Evolutionary conservation across 2,113 vertebrate species (phyloP).

Genomic region (Neoarius graeffei): DNA sequence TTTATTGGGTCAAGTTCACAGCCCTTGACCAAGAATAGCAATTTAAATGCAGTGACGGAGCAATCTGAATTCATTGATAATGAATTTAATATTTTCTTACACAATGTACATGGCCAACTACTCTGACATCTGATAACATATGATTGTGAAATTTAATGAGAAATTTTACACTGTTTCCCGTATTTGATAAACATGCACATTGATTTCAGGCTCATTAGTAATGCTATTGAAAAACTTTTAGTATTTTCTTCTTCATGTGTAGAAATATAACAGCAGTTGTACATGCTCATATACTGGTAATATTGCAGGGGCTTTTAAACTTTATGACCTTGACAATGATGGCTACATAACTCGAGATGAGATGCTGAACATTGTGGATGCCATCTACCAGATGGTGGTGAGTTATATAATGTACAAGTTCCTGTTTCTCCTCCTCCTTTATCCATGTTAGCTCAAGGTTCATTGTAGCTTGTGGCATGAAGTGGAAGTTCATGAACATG

Average conservation of each 20-base stretch:
- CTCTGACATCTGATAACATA: background rate
- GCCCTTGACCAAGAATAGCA: background rate
- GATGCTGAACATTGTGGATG: slow-evolving; percentile 98
- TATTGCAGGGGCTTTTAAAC: slow-evolving; percentile 93
- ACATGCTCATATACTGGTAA: slow-evolving; percentile 28
- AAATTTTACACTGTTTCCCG: too few relatives aligned
- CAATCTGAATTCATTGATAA: background rate
- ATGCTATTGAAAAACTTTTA: background rate
- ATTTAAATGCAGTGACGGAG: background rate
- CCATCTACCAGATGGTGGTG: slow-evolving; percentile 99
- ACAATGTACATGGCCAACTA: background rate
- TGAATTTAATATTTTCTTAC: background rate
- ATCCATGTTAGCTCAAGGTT: background rate
- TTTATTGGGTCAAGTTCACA: background rate
- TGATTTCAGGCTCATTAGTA: background rate
- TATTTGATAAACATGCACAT: background rate
- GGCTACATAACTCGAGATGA: slow-evolving; percentile 97
- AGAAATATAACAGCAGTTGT: background rate
- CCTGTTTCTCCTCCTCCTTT: background rate
- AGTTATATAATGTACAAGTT: slow-evolving; percentile 60
- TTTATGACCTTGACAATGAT: slow-evolving; percentile 95
- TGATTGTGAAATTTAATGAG: too few relatives aligned
- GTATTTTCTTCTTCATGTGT: background rate
- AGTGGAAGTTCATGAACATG: background rate
- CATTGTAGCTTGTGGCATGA: background rate